Conservation (phyloP, 2,888 invertebrate species). For the Sminthurides aquaticus region DNA sequence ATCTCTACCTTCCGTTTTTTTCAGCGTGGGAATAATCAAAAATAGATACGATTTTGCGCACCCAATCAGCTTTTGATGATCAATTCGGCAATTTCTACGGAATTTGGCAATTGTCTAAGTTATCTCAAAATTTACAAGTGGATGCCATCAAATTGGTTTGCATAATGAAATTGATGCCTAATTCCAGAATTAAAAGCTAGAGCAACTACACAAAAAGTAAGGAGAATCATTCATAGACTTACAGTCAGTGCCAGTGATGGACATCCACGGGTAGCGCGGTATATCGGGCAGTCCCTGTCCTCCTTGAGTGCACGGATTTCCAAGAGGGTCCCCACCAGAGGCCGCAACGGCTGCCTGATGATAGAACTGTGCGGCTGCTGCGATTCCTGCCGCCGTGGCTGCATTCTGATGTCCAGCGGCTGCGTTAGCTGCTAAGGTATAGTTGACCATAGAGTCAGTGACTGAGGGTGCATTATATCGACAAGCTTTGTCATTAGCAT, state of each 20-base stretch:
- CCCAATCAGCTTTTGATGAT: too few relatives aligned
- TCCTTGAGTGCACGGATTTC: conserved; percentile 60
- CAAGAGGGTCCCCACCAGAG: conserved; percentile 58
- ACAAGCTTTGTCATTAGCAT: conserved; percentile 65
- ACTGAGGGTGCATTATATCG: conserved; percentile 64
- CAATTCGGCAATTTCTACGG: too few relatives aligned
- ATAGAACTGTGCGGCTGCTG: conserved; percentile 78
- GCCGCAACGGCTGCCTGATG: conserved; percentile 61
- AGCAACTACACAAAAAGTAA: not conserved
- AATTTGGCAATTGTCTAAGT: too few relatives aligned
- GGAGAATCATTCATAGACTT: conserved; percentile 6
- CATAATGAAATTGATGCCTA: not conserved
- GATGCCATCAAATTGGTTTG: not conserved
- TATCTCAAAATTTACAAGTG: too few relatives aligned
- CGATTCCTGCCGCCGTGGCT: conserved; percentile 48
- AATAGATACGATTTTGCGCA: too few relatives aligned
- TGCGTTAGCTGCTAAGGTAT: conserved; percentile 60
- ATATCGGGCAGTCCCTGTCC: conserved; percentile 85
- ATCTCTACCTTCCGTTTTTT: too few relatives aligned
- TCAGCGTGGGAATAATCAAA: too few relatives aligned
- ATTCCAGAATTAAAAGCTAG: not conserved
- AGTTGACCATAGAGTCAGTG: conserved; percentile 71
- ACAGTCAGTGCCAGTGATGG: conserved; percentile 70
- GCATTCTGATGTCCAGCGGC: conserved; percentile 47
- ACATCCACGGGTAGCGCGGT: conserved; percentile 93